These are phyloP conservation scores for Marcusenius ussheri DNA, from an alignment of 2,113 vertebrate genomes.

Conservation along the genomic window DNA sequence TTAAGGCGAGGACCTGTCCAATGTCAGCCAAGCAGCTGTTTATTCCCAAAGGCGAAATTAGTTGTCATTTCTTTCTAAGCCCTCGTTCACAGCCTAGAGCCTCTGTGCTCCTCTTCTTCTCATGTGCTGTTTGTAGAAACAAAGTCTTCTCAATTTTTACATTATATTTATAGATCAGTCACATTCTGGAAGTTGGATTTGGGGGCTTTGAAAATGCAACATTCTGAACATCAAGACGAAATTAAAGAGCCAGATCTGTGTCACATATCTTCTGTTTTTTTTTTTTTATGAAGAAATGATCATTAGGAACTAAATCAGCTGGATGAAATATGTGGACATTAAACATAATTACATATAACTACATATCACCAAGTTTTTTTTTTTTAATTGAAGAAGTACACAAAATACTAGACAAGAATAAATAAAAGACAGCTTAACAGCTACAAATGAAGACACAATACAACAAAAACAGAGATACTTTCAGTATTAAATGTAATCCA, in stretches of 20 bases:
- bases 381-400: background rate
- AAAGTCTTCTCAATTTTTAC: background rate
- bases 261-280: background rate
- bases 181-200: background rate
- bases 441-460: background rate
- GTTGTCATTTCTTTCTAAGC: conserved; percentile 1
- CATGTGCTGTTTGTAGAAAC: background rate
- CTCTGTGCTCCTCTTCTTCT: background rate
- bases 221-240: background rate
- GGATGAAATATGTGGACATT: background rate
- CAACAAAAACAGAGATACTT: background rate
- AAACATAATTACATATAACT: background rate
- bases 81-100: background rate
- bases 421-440: background rate
- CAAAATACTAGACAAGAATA: background rate
- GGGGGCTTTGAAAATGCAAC: background rate
- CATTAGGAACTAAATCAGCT: background rate
- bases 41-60: conserved; percentile 2
- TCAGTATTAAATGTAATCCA: background rate
- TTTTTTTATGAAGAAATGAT: background rate
- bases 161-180: conserved; percentile 13
- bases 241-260: background rate
- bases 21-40: background rate
- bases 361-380: background rate
- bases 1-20: conserved; percentile 13